Evolutionary conservation across 2,888 invertebrate species (phyloP).

Genomic region (Bimastos eiseni): DNA sequence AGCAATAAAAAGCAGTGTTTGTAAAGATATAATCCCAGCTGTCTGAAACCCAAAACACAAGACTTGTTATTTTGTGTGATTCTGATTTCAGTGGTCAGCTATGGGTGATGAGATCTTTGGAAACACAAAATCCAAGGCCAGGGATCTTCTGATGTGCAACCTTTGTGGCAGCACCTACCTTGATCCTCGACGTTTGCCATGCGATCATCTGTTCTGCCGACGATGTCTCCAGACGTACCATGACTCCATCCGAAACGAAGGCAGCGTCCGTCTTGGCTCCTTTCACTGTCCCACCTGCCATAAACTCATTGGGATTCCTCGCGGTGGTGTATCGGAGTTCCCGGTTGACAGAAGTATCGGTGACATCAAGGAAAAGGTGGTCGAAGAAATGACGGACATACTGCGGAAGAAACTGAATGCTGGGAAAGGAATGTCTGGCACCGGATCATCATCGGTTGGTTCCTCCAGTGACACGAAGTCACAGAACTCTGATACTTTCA

Average conservation of each 20-base stretch:
- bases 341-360: slow-evolving; percentile 15
- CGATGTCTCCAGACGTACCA: slow-evolving; percentile 19
- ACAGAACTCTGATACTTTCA: background rate
- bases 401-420: slow-evolving; percentile 22
- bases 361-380: slow-evolving; percentile 28
- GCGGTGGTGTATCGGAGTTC: slow-evolving; percentile 7
- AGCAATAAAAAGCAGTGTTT: background rate
- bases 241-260: background rate
- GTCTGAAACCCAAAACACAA: background rate
- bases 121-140: slow-evolving; percentile 10
- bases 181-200: slow-evolving; percentile 27
- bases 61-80: background rate
- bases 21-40: background rate
- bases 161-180: slow-evolving; percentile 3
- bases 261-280: slow-evolving; percentile 15
- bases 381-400: slow-evolving; percentile 29
- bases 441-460: background rate
- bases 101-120: background rate
- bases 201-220: slow-evolving; percentile 28
- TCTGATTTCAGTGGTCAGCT: background rate
- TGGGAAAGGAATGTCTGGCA: background rate
- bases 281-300: slow-evolving; percentile 30
- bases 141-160: slow-evolving; percentile 23
- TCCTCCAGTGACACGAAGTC: background rate
- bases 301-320: slow-evolving; percentile 23